phyloP scores from a whole-genome alignment of 2,113 vertebrate genomes.

The Charadrius vociferus region DNA sequence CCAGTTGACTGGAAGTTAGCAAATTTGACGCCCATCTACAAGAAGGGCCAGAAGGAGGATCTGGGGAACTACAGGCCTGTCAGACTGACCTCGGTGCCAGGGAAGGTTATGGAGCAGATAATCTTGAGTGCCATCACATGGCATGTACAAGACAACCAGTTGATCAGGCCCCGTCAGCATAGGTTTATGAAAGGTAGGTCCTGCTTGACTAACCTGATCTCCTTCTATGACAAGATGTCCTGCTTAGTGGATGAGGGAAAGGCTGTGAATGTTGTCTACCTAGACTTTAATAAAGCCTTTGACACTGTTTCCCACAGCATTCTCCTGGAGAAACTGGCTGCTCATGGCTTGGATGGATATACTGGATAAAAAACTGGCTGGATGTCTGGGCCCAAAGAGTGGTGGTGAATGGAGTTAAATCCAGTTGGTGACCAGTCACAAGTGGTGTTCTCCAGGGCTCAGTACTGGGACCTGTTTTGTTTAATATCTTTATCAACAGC shows the following conservation, averaged over 20 bases:
- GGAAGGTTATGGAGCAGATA: background rate
- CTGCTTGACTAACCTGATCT: background rate
- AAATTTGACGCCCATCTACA: background rate
- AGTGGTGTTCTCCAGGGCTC: background rate
- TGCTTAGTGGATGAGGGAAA: rapidly evolving
- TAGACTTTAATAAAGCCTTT: background rate
- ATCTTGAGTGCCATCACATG: background rate
- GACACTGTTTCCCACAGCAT: background rate
- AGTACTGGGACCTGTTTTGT: background rate
- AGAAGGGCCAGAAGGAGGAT: background rate
- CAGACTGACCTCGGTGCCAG: background rate
- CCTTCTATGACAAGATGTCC: background rate
- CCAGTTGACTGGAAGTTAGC: background rate
- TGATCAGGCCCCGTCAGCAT: background rate
- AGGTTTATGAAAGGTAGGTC: background rate
- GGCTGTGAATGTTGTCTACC: background rate
- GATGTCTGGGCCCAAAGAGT: background rate
- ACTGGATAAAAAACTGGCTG: background rate
- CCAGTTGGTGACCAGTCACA: rapidly evolving
- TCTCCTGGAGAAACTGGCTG: background rate
- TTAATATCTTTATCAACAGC: background rate
- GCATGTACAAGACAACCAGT: background rate
- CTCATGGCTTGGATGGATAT: background rate
- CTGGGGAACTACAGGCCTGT: background rate
- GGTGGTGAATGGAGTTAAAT: background rate